Base-by-base conservation (phyloP, 2,113 vertebrate species). In the Chascanopsetta lugubris region DNA sequence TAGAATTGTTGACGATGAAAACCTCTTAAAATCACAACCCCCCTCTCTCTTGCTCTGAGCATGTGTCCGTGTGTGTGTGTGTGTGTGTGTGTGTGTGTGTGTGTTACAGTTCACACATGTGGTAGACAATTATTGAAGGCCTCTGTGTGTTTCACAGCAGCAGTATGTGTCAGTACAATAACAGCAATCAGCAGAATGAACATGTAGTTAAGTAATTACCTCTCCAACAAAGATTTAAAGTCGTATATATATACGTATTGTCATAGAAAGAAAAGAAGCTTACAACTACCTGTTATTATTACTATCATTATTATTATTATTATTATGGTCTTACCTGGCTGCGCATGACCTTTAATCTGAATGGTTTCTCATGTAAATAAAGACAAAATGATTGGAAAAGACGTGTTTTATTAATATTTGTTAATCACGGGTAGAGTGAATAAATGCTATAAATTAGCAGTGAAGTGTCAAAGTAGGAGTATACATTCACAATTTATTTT, bases 221-320 rank as follows among this genome's bases (percentile, higher is more conserved):
- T n/a, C n/a, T n/a, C n/a, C n/a, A n/a, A n/a, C n/a, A n/a, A n/a
- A n/a, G n/a, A n/a, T n/a, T n/a, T n/a, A n/a, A n/a, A n/a, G n/a
- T n/a, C n/a, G n/a, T n/a, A n/a, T n/a, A n/a, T n/a, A n/a, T 61
- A 36, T 25, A 8, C 61, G 69, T 26, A 38, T 43, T 43, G 70
- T 17, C 25, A 64, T 25, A 36, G n/a, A 49, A 46, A 65, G 57
- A 46, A 49, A 36, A 61, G 61, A 11, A 29, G 8, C 26, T 62
- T 30, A 25, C 34, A 27, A 61, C 49, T 65, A 59, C 34, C 61
- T 49, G 20, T 34, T 11, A 34, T 13, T 1, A 34, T 34, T n/a
- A n/a, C 10, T 13, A 4, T 13, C 8, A 11, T 9, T 11, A 34
- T 34, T 9, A 34, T 34, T 11, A 34, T 11, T 38, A 5, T 25